A percentile compares a stretch with the other conserved stretches of the same genome.
Conservation (phyloP, 2,113 vertebrate species). For the Equus przewalskii region DNA sequence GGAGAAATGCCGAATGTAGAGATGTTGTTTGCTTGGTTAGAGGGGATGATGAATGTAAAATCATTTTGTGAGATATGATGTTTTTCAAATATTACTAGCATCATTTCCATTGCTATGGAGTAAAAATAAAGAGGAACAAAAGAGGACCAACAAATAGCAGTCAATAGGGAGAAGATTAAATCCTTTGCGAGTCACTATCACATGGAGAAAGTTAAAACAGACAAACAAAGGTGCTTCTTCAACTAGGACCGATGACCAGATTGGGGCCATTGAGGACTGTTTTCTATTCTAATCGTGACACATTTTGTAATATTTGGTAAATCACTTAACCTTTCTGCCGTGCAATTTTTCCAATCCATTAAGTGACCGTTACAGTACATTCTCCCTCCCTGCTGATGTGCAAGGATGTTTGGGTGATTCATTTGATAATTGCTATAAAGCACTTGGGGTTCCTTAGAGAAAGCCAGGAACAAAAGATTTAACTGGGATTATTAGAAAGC, state of each 20-base stretch:
- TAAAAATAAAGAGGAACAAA: constrained; percentile 9
- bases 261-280: not conserved
- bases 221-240: constrained; percentile 20
- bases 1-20: not conserved
- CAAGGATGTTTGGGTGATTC: constrained; percentile 57
- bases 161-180: not conserved
- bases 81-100: not conserved
- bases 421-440: constrained; percentile 26
- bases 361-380: constrained; percentile 3
- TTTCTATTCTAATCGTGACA: constrained; percentile 38
- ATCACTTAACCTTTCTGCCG: constrained; percentile 43
- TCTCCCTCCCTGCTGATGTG: not conserved
- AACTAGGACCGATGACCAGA: not conserved
- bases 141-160: not conserved
- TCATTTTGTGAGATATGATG: not conserved
- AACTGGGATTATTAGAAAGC: not conserved
- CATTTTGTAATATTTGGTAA: constrained; percentile 63
- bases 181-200: not conserved
- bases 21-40: not conserved
- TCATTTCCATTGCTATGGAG: not conserved
- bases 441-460: constrained; percentile 27
- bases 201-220: constrained; percentile 15
- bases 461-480: not conserved
- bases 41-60: not conserved
- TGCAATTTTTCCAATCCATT: constrained; percentile 53